Evolutionary conservation across 2,888 invertebrate genomes (phyloP).

Genomic region (Agonopterix heracliana): DNA sequence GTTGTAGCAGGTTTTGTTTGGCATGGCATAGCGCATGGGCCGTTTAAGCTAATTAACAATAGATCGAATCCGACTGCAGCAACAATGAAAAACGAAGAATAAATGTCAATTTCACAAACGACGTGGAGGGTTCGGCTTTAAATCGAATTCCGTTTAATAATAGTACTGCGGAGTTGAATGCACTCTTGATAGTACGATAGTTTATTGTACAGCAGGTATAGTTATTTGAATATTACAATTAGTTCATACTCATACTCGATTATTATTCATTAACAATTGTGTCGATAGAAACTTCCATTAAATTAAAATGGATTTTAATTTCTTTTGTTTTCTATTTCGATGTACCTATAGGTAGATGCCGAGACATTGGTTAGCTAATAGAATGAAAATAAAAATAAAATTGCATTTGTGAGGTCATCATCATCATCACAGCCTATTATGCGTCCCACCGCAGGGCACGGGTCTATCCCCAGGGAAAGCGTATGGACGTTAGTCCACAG

Average conservation of each 20-base stretch:
- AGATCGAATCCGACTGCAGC: constrained; percentile 69
- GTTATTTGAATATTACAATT: constrained; percentile 24
- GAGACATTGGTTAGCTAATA: no score
- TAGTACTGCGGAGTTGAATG: constrained; percentile 73
- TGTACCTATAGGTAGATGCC: no score
- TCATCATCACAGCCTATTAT: no score
- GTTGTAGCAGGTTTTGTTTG: constrained; percentile 33
- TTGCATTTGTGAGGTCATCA: no score
- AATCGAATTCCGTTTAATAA: constrained; percentile 76
- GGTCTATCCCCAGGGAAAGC: no score
- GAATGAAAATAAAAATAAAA: no score
- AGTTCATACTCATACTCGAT: background rate
- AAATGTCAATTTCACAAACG: constrained; percentile 76
- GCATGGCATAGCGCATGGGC: constrained; percentile 58
- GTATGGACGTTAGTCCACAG: no score
- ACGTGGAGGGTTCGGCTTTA: constrained; percentile 73
- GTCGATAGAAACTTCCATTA: no score
- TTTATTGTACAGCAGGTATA: constrained; percentile 60
- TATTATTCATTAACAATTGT: no score
- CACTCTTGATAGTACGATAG: constrained; percentile 67
- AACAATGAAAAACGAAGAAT: constrained; percentile 76
- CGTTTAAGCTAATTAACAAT: constrained; percentile 75
- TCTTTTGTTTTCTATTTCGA: constrained; percentile 37
- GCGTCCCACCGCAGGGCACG: no score
- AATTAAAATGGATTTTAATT: constrained; percentile 3